Conservation (phyloP, 2,113 vertebrate genomes). For the Nesogale talazaci region DNA sequence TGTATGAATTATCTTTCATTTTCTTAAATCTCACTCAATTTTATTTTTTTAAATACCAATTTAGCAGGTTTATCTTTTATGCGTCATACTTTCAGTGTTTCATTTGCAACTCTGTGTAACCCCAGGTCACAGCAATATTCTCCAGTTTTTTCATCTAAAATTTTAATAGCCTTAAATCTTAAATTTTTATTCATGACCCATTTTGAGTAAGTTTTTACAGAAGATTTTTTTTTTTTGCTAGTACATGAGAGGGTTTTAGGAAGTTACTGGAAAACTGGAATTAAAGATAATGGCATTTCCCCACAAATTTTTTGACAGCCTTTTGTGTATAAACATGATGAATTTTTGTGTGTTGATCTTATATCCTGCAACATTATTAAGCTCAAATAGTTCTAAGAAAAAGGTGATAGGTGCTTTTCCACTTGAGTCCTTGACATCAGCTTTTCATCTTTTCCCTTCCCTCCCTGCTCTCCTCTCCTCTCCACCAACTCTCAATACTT, state of each 20-base stretch:
- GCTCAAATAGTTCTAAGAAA: too few species aligned
- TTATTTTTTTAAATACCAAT: not conserved
- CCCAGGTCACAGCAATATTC: not conserved
- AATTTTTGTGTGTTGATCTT: too few species aligned
- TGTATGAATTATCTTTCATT: constrained; percentile 20
- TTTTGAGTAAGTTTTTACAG: constrained; percentile 30
- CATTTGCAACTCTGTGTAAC: not conserved
- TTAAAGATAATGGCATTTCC: too few species aligned
- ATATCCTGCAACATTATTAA: too few species aligned
- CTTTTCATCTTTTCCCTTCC: too few species aligned
- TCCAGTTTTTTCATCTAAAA: not conserved
- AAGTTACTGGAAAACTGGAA: not conserved
- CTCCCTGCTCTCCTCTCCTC: too few species aligned
- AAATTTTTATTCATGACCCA: not conserved
- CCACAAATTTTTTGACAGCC: too few species aligned
- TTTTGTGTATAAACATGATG: too few species aligned
- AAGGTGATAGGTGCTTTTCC: too few species aligned
- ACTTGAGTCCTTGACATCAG: too few species aligned
- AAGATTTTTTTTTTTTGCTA: not conserved
- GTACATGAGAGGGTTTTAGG: not conserved
- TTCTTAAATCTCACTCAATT: constrained; percentile 12
- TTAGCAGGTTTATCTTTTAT: constrained; percentile 22
- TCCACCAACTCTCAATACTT: too few species aligned
- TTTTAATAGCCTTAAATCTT: not conserved
- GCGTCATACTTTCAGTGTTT: not conserved